Evolutionary conservation across 2,888 invertebrate genomes (phyloP), one percentile per base, ranked within the genome.

Genomic region (Macrosiphum euphorbiae): DNA sequence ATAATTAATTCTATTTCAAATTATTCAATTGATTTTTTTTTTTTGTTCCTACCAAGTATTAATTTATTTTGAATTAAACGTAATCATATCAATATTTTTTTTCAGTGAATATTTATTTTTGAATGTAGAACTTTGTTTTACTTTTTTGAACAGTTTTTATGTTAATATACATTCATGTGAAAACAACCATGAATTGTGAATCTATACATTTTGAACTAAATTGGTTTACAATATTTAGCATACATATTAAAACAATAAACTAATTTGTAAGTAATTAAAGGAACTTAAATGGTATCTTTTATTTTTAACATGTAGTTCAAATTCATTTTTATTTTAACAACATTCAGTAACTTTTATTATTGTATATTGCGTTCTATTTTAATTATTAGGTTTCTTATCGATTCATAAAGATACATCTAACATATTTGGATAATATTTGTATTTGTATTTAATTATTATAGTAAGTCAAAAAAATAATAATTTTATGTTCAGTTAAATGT

Each of bases 1-100:
- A 58, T 58, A 20, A 47, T 92, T 92, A 16, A 58, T 86, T 86
- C 55, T 52, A n/a, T 91, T 67, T 35, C 35, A 16, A 44, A 35
- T 11, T 50, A 50, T 58, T 28, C 35, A n/a, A 67, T 10, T 67
- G 8, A 35, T 61, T 67, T 52, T 41, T 61, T 58, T 58, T 85
- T 55, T 91, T 58, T 91, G 44, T 91, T 86, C 85, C 58, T 58
- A 58, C 11, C 44, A 58, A 92, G 52, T 87, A 92, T n/a, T 85
- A n/a, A n/a, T 91, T 44, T 85, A 10, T 85, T 44, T 86, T 86
- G 44, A 78, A 78, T 78, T 35, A 78, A 78, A 78, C 5, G 16
- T 67, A n/a, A 67, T 67, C 16, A 67, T 67, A 35, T 67, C 67
- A 86, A 86, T 44, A 86, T n/a, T 86, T 44, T 44, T 44, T 44